These are phyloP conservation scores for Pseudobourletiella spinata DNA, from an alignment of 1,140 invertebrate species.

Conservation along the genomic window DNA sequence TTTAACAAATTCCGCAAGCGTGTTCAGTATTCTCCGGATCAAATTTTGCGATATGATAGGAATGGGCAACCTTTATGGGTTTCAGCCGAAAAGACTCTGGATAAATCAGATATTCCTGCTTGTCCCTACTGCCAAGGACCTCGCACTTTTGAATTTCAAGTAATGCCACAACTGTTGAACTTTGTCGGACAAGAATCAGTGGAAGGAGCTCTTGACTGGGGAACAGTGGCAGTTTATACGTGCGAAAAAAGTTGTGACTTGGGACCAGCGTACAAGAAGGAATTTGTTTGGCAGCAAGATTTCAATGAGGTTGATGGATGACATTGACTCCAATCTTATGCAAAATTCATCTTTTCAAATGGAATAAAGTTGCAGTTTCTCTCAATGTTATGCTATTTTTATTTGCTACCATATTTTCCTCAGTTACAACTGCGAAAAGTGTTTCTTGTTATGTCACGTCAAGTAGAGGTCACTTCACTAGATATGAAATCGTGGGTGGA, in stretches of 20 bases:
- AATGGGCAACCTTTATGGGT: slow-evolving; percentile 72
- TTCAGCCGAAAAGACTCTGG: slow-evolving; percentile 46
- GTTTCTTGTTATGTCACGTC: too few relatives aligned
- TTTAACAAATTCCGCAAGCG: slow-evolving; percentile 60
- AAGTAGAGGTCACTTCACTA: too few relatives aligned
- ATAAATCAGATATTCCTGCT: slow-evolving; percentile 52
- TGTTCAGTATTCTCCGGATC: slow-evolving; percentile 53
- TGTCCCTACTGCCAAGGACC: slow-evolving; percentile 64
- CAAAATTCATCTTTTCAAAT: too few relatives aligned
- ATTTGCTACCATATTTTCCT: too few relatives aligned
- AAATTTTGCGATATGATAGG: slow-evolving; percentile 75
- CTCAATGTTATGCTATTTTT: too few relatives aligned
- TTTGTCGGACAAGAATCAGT: slow-evolving; percentile 58
- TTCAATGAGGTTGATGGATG: slow-evolving; percentile 41
- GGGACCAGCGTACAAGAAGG: slow-evolving; percentile 56
- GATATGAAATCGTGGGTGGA: too few relatives aligned
- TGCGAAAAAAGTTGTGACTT: slow-evolving; percentile 65
- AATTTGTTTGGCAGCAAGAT: slow-evolving; percentile 86
- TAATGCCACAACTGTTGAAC: slow-evolving; percentile 84
- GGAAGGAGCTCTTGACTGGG: slow-evolving; percentile 77
- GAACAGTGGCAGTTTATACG: slow-evolving; percentile 73
- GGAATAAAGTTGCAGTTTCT: too few relatives aligned
- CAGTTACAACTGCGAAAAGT: too few relatives aligned
- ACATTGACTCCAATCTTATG: too few relatives aligned
- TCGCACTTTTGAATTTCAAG: slow-evolving; percentile 84